Conservation (phyloP, 2,113 vertebrate species). For the Lophius piscatorius region DNA sequence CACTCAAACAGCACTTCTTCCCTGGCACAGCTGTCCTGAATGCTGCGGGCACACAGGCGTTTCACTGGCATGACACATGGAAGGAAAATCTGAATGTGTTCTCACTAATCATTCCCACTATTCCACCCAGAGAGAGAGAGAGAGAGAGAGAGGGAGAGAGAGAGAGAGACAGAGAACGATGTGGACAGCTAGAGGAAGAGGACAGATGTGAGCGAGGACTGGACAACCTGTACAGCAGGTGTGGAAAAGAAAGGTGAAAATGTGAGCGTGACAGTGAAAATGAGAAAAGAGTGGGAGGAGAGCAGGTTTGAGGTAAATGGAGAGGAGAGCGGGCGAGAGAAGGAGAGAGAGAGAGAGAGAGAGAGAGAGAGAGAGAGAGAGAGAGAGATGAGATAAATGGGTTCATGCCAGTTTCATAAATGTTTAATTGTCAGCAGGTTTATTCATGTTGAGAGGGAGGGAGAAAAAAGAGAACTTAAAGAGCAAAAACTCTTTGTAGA, state of each 20-base stretch:
- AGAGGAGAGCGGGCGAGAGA: constrained; percentile 21
- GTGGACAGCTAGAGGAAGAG: constrained; percentile 25
- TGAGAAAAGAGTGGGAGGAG: constrained; percentile 38
- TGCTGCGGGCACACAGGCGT: constrained; percentile 79
- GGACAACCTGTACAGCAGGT: constrained; percentile 61
- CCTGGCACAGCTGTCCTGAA: constrained; percentile 76
- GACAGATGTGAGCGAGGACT: constrained; percentile 30
- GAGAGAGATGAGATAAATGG: constrained; percentile 68
- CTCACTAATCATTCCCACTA: constrained; percentile 81
- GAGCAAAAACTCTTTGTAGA: constrained; percentile 77
- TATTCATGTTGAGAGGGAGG: constrained; percentile 71
- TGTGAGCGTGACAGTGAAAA: constrained; percentile 41
- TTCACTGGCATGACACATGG: constrained; percentile 81
- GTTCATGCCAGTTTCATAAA: constrained; percentile 71
- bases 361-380: constrained; percentile 22
- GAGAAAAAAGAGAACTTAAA: constrained; percentile 65
- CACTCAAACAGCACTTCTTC: constrained; percentile 71
- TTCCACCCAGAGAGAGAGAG: constrained; percentile 69
- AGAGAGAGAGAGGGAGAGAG: constrained; percentile 22
- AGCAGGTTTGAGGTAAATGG: constrained; percentile 64
- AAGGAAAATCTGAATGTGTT: constrained; percentile 86
- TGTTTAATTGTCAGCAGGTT: constrained; percentile 79
- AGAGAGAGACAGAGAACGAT: constrained; percentile 19
- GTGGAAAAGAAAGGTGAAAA: constrained; percentile 55
- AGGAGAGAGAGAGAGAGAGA: constrained; percentile 32